Base-by-base conservation (phyloP, 2,113 vertebrate species). In the Phalacrocorax pelagicus region DNA sequence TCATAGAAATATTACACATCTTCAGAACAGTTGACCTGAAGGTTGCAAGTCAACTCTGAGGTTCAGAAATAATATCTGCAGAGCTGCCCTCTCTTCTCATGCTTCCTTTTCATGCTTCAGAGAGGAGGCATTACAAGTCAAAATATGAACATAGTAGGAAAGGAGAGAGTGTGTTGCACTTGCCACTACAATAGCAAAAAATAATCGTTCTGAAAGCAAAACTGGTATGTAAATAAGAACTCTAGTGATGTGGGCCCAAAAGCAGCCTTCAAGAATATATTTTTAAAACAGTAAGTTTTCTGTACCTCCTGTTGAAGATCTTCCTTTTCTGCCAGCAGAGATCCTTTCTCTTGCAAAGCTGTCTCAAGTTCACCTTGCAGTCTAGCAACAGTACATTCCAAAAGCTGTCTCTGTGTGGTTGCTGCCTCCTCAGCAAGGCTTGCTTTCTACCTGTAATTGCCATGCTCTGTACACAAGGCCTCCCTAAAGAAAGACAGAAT, bases 391-490 rank as follows among this genome's bases (percentile, higher is more conserved):
- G 97, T 97, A 67, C 59, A 54, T 34, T 98, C 98, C 81, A 98
- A 78, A 30, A 98, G 74, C 74, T 98, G 95, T 61, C 96, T 98
- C 69, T 98, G 97, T 21, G 55, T 65, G 32, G 61, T 38, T 24
- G 82, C 86, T 22, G 73, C 97, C 67, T 97, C 89, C 47, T 97
- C 95, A 30, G 96, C 82, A 19, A 92, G 89, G 15, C 81, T 71
- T 22, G 94, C 97, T 83, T 97, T 98, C 96, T 96, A 97, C 78
- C 91, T 84, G 92, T 97, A 98, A 62, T 95, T 79, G 51, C 66
- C 92, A 29, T 97, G 96, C 40, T 98, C 97, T 4, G 88, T 80
- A 49, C n/a, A 81, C 75, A 99, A 85, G 38, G 81, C 82, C 72
- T 98, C 95, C 42, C 98, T 99, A 65, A 6, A 91, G 54, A 34